Conservation (phyloP, 2,113 vertebrate species). For the Thomomys bottae region DNA sequence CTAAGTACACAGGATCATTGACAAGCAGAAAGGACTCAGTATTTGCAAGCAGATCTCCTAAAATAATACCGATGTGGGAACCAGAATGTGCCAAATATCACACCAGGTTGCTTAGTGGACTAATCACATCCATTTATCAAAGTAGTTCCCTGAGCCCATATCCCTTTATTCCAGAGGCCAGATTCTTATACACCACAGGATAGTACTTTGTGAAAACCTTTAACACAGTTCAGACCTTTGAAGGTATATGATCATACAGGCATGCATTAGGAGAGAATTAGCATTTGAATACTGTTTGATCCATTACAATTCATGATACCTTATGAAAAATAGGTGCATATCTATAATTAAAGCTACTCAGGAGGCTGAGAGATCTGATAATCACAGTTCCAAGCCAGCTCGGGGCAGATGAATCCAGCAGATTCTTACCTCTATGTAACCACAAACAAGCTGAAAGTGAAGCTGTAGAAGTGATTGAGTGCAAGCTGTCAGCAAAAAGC, state of each 20-base stretch:
- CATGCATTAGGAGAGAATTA: not conserved
- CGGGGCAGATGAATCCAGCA: too few relatives aligned
- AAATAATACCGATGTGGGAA: not conserved
- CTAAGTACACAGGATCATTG: fast-evolving
- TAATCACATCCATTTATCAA: not conserved
- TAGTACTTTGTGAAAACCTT: not conserved
- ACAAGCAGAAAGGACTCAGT: not conserved
- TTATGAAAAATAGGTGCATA: not conserved
- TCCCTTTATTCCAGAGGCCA: not conserved
- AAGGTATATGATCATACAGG: fast-evolving
- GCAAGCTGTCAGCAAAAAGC: too few relatives aligned
- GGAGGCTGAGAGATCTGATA: too few relatives aligned
- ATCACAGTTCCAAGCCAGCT: too few relatives aligned
- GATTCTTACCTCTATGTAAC: too few relatives aligned
- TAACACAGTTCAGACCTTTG: not conserved
- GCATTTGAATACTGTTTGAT: not conserved
- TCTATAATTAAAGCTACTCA: too few relatives aligned
- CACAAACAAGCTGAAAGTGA: too few relatives aligned
- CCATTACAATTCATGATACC: not conserved
- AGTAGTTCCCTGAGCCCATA: not conserved
- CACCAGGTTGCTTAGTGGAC: not conserved
- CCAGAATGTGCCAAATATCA: too few relatives aligned
- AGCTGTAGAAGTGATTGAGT: too few relatives aligned
- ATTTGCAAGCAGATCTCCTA: not conserved
- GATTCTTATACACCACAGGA: not conserved